Base-by-base conservation (phyloP, 2,888 invertebrate species). In the Lathronympha strigana region DNA sequence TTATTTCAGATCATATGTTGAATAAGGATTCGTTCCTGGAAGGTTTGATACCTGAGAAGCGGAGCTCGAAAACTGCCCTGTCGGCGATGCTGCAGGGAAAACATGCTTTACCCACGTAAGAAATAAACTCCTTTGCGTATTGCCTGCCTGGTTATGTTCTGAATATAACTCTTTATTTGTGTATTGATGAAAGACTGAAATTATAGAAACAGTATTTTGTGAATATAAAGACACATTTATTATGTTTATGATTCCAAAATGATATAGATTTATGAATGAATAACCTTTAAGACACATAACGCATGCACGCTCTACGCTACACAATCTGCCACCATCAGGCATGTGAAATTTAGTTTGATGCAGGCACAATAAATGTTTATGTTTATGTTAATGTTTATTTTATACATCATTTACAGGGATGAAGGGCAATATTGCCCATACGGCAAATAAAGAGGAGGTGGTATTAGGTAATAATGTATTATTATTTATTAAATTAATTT, bases 1-100 rank as follows among this genome's bases (percentile, higher is more conserved):
- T 71, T 68, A 62, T 43, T 66, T 62, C 68, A 71, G 72, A 71
- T 68, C 73, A 70, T 68, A 70, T 67, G 69, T 66, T 90, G 67
- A 88, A 80, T 70, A 88, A 88, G 73, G 87, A 88, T 58, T 61
- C 77, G 33, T 76, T 74, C 71, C 67, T 68, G 0, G 79, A 75
- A 17, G 77, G 43, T 19, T 76, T 74, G 21, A 70, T 66, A 0
- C 67, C 76, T 0, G 73, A 71, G 23, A 91, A 92, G 69, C 81
- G 90, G 0, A 83, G 84, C 57, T 88, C 90, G 0, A 91, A 90
- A 70, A 80, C 88, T 4, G 90, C 88, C 0, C 74, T 90, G 6
- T 89, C 91, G 0, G 77, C 83, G 6, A 80, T 90, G 77, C 79
- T 90, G 78, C 86, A 86, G 66, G 85, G 81, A 25, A 90, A 87